Evolutionary conservation across 2,888 invertebrate species (phyloP), one percentile per base, ranked within the genome.

Genomic region (Sphaerophoria taeniata): DNA sequence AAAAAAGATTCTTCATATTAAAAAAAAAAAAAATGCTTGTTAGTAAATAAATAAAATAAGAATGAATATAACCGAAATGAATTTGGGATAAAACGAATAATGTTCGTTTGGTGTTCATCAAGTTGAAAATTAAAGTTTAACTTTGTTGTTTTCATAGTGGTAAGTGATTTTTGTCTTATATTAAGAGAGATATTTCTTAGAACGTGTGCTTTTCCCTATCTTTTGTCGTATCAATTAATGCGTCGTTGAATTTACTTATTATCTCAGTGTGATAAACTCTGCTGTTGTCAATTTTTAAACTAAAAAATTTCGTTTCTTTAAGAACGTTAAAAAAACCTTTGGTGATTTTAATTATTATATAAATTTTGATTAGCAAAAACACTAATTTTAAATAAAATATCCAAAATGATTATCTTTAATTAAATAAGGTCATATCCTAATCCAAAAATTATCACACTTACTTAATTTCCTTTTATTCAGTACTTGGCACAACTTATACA

Each of bases 401-500:
- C 80, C 81, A 76, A 85, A 81, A 56, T 67, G 88, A 88, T 88
- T 87, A 87, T 88, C 89, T 90, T 88, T 88, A 88, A 87, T 88
- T 87, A 89, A 88, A 75, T 89, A 88, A 89, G 89, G 89, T 90
- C 89, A 71, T 77, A 33, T 77, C 71, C 79, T 84, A 85, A 87
- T 85, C 76, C 75, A 89, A 89, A 90, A 89, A 89, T 91, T 91
- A 92, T 91, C 91, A 92, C 92, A 92, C 91, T 90, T 90, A 91
- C 90, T 90, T 89, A 89, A 53, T 39, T 70, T 43, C 39, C 24
- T 72, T 67, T 85, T 81, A 89, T 89, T 91, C 90, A 91, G 92
- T 91, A 91, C 92, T 92, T 92, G 92, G 92, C 92, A 92, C 92
- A 91, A 90, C 90, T 90, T 90, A 90, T 53, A 77, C 81, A 77